A percentile compares a stretch with the other conserved stretches of the same genome.
These are phyloP conservation scores for Manduca sexta DNA, from an alignment of 1,140 invertebrate species.

Conservation along the genomic window DNA sequence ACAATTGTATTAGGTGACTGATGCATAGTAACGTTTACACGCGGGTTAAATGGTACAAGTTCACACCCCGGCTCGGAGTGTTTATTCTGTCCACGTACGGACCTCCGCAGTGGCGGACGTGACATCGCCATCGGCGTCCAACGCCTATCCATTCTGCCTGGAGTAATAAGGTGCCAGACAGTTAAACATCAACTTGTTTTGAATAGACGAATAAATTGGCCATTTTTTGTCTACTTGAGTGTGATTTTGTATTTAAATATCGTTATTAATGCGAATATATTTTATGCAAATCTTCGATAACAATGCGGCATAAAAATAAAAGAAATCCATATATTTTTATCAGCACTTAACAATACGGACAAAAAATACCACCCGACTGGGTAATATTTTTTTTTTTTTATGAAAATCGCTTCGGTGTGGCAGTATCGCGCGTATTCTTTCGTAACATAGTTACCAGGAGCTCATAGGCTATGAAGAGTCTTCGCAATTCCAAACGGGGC, in stretches of 20 bases:
- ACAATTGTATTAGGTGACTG: too few relatives aligned
- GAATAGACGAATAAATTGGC: conserved; percentile 9
- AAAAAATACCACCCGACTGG: conserved; percentile 2
- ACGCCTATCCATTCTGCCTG: neutral
- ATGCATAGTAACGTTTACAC: conserved; percentile 11
- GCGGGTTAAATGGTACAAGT: conserved; percentile 20
- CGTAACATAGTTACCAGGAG: conserved; percentile 64
- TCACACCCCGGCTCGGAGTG: conserved; percentile 17
- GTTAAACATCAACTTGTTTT: conserved; percentile 10
- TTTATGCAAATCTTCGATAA: neutral
- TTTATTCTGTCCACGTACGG: conserved; percentile 44
- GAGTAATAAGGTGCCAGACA: conserved; percentile 6
- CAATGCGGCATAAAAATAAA: conserved; percentile 12
- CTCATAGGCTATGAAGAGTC: conserved; percentile 36
- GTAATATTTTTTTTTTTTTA: conserved; percentile 15
- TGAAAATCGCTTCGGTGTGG: conserved; percentile 15
- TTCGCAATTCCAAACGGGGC: conserved; percentile 19
- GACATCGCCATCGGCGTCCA: conserved; percentile 29
- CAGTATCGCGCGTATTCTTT: conserved; percentile 63
- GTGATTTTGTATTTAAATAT: conserved; percentile 8
- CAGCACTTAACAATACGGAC: neutral
- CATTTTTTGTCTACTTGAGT: neutral
- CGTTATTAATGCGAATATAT: neutral
- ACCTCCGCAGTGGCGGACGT: conserved; percentile 49
- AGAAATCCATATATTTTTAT: conserved; percentile 1